Percentiles rank a stretch among this genome's conserved stretches.
phyloP scores from a whole-genome alignment of 2,888 invertebrate genomes.

The Drosophila lacicola region DNA sequence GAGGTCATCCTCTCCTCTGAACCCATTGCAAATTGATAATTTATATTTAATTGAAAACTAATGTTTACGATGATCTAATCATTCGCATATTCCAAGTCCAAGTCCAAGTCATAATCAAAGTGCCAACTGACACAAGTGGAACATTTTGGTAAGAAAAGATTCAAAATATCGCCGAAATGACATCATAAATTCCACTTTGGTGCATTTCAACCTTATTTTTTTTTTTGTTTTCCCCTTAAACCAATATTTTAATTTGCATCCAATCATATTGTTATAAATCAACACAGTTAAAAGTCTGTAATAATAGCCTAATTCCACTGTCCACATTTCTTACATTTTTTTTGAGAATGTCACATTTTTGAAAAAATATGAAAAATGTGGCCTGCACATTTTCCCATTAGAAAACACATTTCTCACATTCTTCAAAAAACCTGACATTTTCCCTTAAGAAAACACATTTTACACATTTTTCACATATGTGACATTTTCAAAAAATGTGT shows the following conservation, averaged over 20 bases:
- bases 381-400: no score
- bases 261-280: neutral
- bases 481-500: no score
- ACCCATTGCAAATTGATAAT: constrained; percentile 16
- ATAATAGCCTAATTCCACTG: no score
- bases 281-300: neutral
- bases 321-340: no score
- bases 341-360: no score
- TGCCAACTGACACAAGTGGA: constrained; percentile 15
- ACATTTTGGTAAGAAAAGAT: neutral
- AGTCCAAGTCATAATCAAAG: constrained; percentile 19
- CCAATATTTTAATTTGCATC: neutral
- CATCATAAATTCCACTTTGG: neutral
- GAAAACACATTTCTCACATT: no score
- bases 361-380: no score
- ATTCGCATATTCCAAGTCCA: constrained; percentile 7
- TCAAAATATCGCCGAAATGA: neutral
- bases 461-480: no score
- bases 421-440: no score
- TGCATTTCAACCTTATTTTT: no score
- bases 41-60: constrained; percentile 40
- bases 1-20: constrained; percentile 48
- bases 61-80: constrained; percentile 37
- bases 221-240: no score
- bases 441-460: no score